phyloP scores from a whole-genome alignment of 2,888 invertebrate species.

The Acleris cristana region DNA sequence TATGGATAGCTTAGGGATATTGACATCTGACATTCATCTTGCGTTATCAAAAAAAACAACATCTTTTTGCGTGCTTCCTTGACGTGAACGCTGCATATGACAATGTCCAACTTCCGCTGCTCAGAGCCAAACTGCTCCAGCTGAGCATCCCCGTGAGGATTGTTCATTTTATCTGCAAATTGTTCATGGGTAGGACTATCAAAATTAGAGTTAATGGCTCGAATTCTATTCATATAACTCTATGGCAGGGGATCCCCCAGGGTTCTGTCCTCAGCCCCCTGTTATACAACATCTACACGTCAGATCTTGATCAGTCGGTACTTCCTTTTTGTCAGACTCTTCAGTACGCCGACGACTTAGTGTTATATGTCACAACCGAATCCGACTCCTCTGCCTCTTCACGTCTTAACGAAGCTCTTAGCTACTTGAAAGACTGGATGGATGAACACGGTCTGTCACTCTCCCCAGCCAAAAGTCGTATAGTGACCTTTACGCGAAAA shows the following conservation, averaged over 20 bases:
- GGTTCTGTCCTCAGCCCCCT: conserved; percentile 41
- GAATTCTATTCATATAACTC: conserved; percentile 6
- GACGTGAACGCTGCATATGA: conserved; percentile 31
- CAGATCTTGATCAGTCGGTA: conserved; percentile 23
- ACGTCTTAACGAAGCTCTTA: not conserved
- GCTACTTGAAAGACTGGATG: not conserved
- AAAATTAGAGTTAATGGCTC: not conserved
- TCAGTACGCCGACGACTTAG: conserved; percentile 40
- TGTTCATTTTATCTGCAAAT: not conserved
- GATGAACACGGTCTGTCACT: not conserved
- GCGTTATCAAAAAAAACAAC: conserved; percentile 4
- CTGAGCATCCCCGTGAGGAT: conserved; percentile 26
- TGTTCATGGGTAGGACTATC: not conserved
- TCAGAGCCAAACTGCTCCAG: conserved; percentile 24
- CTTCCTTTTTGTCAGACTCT: conserved; percentile 23
- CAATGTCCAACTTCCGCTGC: conserved; percentile 27
- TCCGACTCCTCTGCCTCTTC: not conserved
- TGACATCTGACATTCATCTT: conserved; percentile 27
- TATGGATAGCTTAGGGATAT: no score
- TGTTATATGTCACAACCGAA: not conserved
- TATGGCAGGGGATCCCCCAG: conserved; percentile 42
- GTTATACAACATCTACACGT: conserved; percentile 38
- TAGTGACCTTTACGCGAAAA: not conserved
- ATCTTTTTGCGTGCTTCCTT: conserved; percentile 17
- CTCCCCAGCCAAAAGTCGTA: not conserved